These are phyloP conservation scores for Parapristionchus giblindavisi DNA, from an alignment of 2,888 invertebrate species.

Conservation along the genomic window DNA sequence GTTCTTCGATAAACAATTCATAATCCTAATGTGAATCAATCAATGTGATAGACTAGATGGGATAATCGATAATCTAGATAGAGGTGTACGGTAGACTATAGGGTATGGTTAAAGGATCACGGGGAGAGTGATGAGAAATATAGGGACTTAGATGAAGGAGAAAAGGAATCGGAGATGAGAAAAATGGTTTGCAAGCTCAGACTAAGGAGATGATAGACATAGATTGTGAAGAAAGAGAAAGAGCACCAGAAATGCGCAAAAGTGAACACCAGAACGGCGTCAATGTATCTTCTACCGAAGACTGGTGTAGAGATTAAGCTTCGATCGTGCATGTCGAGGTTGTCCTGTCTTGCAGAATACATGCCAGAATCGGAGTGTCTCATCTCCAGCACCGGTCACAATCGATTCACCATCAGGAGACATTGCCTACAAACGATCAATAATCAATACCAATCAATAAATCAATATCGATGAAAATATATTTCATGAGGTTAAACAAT, in stretches of 20 bases:
- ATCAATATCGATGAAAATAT: conserved; percentile 30
- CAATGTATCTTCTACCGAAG: conserved; percentile 43
- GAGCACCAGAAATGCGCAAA: neutral
- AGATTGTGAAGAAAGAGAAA: neutral
- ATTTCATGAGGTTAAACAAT: no score
- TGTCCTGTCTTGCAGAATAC: conserved; percentile 85
- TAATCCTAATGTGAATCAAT: no score
- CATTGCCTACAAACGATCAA: conserved; percentile 80
- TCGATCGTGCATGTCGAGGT: conserved; percentile 45
- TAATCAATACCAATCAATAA: no score
- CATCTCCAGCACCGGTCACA: conserved; percentile 97
- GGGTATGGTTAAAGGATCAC: no score
- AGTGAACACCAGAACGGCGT: neutral
- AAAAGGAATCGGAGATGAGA: neutral
- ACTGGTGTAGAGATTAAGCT: conserved; percentile 54
- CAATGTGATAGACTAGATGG: no score
- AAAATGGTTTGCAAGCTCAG: neutral
- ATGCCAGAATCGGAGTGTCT: conserved; percentile 97
- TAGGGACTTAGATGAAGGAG: neutral
- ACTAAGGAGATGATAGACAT: neutral
- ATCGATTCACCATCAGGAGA: conserved; percentile 98
- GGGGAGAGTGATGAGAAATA: neutral
- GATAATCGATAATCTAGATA: no score
- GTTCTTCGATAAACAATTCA: no score
- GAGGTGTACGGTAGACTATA: no score